A percentile compares a stretch with the other conserved stretches of the same genome.
phyloP scores from a whole-genome alignment of 2,888 invertebrate genomes.

The Acleris literana region DNA sequence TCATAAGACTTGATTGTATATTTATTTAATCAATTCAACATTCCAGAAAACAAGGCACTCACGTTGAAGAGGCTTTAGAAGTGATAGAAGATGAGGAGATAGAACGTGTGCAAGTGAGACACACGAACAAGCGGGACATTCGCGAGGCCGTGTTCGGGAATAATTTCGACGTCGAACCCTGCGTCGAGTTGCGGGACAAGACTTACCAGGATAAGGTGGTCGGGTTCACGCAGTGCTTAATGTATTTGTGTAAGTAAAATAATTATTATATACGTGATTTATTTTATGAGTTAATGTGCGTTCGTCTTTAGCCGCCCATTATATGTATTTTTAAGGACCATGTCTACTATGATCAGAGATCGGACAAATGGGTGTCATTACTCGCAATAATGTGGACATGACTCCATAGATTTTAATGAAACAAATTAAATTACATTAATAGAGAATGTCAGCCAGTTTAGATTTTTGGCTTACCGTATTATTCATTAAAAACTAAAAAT shows the following conservation, averaged over 20 bases:
- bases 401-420: no score
- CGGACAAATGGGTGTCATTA: no score
- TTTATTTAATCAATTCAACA: background rate
- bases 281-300: no score
- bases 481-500: no score
- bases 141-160: slow-evolving; percentile 61
- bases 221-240: slow-evolving; percentile 71
- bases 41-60: slow-evolving; percentile 68
- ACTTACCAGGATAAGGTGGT: slow-evolving; percentile 50
- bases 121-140: slow-evolving; percentile 52
- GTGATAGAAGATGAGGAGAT: slow-evolving; percentile 60
- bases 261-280: no score
- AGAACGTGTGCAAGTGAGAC: slow-evolving; percentile 38
- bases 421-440: no score
- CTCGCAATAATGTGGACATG: no score
- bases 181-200: slow-evolving; percentile 37
- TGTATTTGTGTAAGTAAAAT: slow-evolving; percentile 73
- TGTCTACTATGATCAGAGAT: no score
- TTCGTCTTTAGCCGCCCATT: no score
- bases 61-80: slow-evolving; percentile 71
- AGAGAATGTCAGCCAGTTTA: no score
- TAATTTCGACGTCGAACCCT: slow-evolving; percentile 60
- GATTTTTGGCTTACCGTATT: no score
- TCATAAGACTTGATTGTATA: background rate
- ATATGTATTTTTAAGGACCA: no score